phyloP scores from a whole-genome alignment of 2,797 vertebrate genomes.

The Erethizon dorsatum region DNA sequence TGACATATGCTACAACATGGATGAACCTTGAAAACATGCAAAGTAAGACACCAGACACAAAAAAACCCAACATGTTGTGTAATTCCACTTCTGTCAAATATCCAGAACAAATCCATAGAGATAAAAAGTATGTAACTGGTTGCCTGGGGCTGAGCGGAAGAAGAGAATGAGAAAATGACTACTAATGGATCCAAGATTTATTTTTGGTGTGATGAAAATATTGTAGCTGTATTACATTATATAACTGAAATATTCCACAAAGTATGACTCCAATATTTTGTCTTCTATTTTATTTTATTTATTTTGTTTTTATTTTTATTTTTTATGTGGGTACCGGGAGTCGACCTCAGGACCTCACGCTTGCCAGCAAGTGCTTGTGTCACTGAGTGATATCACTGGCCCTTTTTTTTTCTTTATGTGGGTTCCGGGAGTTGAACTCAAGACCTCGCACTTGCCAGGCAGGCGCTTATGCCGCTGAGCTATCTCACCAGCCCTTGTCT shows the following conservation, averaged over 20 bases:
- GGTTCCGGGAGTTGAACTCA: too few species aligned
- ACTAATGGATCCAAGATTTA: not conserved
- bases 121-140: not conserved
- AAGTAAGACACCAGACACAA: not conserved
- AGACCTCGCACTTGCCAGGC: too few species aligned
- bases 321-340: too few species aligned
- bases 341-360: too few species aligned
- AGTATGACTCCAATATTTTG: not conserved
- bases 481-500: too few species aligned
- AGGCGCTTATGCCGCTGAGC: too few species aligned
- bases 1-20: not conserved
- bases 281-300: not conserved
- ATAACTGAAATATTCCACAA: not conserved
- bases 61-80: not conserved
- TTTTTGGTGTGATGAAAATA: not conserved
- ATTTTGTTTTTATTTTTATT: too few species aligned
- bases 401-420: too few species aligned
- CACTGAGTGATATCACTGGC: too few species aligned
- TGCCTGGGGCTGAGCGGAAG: not conserved
- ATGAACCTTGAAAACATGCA: not conserved
- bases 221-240: not conserved
- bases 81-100: not conserved
- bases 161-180: not conserved
- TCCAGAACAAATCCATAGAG: not conserved
- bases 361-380: too few species aligned